These are phyloP conservation scores for Disparrhopalites patrizii DNA, from an alignment of 2,888 invertebrate genomes.

Conservation along the genomic window DNA sequence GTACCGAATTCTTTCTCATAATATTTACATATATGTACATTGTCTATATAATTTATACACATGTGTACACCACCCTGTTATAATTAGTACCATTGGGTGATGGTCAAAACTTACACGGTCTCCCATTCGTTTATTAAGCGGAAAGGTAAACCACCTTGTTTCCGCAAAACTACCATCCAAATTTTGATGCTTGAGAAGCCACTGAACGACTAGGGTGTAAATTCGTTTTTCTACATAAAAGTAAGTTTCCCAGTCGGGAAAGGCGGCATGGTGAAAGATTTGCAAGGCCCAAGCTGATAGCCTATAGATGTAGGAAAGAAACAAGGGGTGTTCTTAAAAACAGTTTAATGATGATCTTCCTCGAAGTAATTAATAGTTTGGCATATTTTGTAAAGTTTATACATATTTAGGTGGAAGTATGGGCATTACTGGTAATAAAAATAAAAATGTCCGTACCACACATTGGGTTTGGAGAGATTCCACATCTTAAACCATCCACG, in stretches of 20 bases:
- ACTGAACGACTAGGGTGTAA: conserved; percentile 50
- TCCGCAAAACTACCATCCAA: conserved; percentile 50
- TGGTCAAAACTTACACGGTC: conserved; percentile 43
- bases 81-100: no score
- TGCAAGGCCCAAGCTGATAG: conserved; percentile 57
- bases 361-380: conserved; percentile 7
- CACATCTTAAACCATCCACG: conserved; percentile 53
- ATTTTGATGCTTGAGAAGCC: conserved; percentile 51
- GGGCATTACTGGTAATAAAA: no score
- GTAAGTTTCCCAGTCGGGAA: conserved; percentile 58
- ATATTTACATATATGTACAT: no score
- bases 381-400: no score
- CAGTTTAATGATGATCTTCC: no score
- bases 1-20: no score
- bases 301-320: no score
- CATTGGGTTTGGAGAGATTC: conserved; percentile 51
- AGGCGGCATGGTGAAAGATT: conserved; percentile 54
- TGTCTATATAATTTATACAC: no score
- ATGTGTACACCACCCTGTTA: no score
- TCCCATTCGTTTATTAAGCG: conserved; percentile 48
- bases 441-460: conserved; percentile 54
- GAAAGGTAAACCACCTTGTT: conserved; percentile 40
- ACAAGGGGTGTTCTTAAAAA: no score
- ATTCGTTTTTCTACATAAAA: conserved; percentile 55
- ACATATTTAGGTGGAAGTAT: no score